Evolutionary conservation across 2,888 invertebrate species (phyloP).

Genomic region (Agrotis puta): DNA sequence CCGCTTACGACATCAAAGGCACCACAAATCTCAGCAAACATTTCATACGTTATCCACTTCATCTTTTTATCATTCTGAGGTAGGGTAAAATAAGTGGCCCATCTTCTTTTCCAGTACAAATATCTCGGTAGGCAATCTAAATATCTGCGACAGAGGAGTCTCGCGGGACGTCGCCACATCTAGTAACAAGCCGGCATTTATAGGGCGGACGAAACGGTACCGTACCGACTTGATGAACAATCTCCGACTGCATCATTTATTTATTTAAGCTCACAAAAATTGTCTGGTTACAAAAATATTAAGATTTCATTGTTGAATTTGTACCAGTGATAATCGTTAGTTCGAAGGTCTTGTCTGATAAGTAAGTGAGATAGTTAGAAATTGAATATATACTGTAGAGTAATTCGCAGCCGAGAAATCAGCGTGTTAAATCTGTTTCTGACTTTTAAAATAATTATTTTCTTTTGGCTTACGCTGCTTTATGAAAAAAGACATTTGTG

Average conservation of each 20-base stretch:
- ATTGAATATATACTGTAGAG: neutral
- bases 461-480: too few species aligned
- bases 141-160: constrained; percentile 39
- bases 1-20: constrained; percentile 4
- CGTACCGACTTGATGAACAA: constrained; percentile 33
- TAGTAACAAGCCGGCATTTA: constrained; percentile 48
- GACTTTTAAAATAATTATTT: too few species aligned
- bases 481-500: too few species aligned
- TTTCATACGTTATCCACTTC: constrained; percentile 12
- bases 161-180: constrained; percentile 16
- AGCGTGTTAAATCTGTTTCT: neutral
- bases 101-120: constrained; percentile 21
- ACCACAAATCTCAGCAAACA: constrained; percentile 11
- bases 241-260: constrained; percentile 17
- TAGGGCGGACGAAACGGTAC: constrained; percentile 17
- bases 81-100: constrained; percentile 9
- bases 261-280: constrained; percentile 10
- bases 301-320: neutral
- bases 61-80: neutral
- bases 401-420: neutral
- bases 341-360: neutral
- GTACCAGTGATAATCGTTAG: neutral
- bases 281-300: neutral
- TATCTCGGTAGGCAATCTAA: constrained; percentile 49
- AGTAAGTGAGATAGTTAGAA: neutral